phyloP scores from a whole-genome alignment of 2,888 invertebrate genomes.

The Pollenia labialis region DNA sequence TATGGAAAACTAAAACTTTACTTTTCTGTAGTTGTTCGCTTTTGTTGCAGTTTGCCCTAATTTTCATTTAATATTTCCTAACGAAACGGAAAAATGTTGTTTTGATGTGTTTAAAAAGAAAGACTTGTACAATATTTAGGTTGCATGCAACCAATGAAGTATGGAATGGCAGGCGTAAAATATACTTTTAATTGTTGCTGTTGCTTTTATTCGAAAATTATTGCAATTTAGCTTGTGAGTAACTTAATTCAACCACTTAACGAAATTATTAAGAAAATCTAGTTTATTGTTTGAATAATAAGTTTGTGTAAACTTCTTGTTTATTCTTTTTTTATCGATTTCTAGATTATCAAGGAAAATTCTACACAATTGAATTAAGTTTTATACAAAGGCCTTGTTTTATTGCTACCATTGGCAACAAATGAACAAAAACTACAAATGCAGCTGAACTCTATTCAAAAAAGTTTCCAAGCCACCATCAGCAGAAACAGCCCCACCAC shows the following conservation, averaged over 20 bases:
- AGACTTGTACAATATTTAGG: conserved; percentile 55
- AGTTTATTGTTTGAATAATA: conserved; percentile 37
- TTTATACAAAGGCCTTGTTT: conserved; percentile 40
- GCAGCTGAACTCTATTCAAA: conserved; percentile 3
- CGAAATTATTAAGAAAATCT: conserved; percentile 40
- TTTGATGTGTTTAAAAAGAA: conserved; percentile 14
- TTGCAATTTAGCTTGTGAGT: conserved; percentile 20
- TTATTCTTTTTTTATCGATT: conserved; percentile 24
- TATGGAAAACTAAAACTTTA: too few relatives aligned
- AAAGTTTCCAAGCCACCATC: conserved; percentile 42
- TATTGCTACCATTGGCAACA: conserved; percentile 1
- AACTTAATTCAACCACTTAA: not conserved
- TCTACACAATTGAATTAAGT: conserved; percentile 48
- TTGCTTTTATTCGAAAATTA: not conserved
- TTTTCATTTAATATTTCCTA: conserved; percentile 19
- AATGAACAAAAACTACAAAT: not conserved
- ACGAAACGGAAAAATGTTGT: conserved; percentile 35
- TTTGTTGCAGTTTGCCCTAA: not conserved
- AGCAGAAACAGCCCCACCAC: not conserved
- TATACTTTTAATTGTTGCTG: conserved; percentile 6
- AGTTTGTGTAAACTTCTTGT: conserved; percentile 1
- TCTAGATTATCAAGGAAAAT: conserved; percentile 66
- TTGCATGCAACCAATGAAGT: conserved; percentile 59
- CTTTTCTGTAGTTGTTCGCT: not conserved
- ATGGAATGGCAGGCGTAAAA: conserved; percentile 23